Conservation (phyloP, 2,113 vertebrate genomes). For the Cynocephalus volans region DNA sequence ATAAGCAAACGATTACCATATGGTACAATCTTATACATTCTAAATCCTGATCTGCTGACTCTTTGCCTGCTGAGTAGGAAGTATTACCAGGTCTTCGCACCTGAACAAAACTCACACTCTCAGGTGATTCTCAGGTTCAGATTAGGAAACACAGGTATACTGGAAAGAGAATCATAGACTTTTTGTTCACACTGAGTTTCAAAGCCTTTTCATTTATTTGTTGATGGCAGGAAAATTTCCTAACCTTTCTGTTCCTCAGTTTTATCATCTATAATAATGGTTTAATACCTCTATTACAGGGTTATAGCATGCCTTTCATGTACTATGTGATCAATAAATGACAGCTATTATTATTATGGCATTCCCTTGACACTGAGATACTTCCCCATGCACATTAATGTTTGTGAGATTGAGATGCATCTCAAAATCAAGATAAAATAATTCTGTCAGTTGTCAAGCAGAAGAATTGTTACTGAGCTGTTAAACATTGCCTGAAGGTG, state of each 20-base stretch:
- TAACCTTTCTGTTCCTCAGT: not conserved
- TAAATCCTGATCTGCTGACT: not conserved
- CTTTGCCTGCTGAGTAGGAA: not conserved
- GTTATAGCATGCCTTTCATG: not conserved
- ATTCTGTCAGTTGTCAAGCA: not conserved
- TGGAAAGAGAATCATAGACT: not conserved
- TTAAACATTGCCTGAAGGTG: not conserved
- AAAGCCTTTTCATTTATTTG: not conserved
- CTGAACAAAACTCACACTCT: not conserved
- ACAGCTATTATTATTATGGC: not conserved
- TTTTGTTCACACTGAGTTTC: not conserved
- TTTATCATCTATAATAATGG: constrained; percentile 44
- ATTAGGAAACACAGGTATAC: not conserved
- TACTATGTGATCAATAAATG: not conserved
- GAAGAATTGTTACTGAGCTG: not conserved
- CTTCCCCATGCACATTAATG: not conserved
- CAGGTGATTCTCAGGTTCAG: not conserved
- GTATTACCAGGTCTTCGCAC: not conserved
- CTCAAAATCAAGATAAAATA: constrained; percentile 52
- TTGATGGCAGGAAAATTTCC: not conserved
- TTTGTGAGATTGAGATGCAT: not conserved
- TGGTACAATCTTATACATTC: not conserved
- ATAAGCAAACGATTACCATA: not conserved
- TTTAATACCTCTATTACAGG: not conserved
- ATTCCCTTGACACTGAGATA: not conserved